Evolutionary conservation across 2,797 vertebrate genomes (phyloP).

Genomic region (Myotis findleyi): DNA sequence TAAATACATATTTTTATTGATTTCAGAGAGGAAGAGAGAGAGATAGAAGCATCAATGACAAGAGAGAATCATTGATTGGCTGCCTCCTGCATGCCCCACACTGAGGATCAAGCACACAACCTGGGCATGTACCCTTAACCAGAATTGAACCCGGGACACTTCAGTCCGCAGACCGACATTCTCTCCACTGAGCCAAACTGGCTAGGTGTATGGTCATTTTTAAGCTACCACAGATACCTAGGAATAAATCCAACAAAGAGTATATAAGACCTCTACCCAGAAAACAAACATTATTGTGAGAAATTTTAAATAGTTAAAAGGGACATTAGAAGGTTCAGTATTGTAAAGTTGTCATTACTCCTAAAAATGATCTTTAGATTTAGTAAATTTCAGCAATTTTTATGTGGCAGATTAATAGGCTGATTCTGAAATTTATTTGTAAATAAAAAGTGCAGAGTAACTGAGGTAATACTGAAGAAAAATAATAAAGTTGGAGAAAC

Average conservation of each 20-base stretch:
- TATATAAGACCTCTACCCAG: neutral
- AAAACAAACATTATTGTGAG: neutral
- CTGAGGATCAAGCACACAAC: no score
- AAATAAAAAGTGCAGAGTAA: neutral
- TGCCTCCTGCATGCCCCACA: no score
- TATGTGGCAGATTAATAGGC: neutral
- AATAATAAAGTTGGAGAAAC: neutral
- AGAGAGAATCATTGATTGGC: no score
- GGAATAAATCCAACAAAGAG: neutral
- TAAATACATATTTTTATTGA: no score
- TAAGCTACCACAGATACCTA: neutral
- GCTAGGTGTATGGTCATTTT: neutral
- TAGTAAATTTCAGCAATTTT: neutral
- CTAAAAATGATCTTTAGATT: neutral
- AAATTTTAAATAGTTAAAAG: neutral
- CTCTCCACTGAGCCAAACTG: no score
- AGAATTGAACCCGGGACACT: no score
- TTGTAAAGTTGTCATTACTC: neutral
- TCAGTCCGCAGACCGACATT: no score
- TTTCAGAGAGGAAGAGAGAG: no score
- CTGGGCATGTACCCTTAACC: no score
- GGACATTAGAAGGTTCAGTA: neutral
- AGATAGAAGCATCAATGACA: no score
- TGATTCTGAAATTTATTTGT: neutral
- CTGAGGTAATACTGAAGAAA: neutral